A percentile compares a stretch with the other conserved stretches of the same genome.
Evolutionary conservation across 2,113 vertebrate species (phyloP).

Genomic region (Neomonachus schauinslandi): DNA sequence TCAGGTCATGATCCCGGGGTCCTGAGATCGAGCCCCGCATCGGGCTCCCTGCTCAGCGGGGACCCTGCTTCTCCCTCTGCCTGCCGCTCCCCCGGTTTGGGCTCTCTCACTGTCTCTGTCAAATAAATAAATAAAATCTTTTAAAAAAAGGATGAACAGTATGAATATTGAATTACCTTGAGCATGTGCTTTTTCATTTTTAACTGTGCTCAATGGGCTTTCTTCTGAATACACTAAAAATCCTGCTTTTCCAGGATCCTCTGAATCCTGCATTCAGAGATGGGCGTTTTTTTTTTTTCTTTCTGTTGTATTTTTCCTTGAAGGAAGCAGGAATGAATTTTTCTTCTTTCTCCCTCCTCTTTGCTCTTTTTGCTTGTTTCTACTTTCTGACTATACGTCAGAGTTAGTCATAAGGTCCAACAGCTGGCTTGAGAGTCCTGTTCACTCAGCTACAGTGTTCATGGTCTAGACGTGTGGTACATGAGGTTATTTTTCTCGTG

Average conservation of each 20-base stretch:
- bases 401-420: not conserved
- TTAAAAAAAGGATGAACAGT: not conserved
- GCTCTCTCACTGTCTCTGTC: not conserved
- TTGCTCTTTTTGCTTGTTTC: not conserved
- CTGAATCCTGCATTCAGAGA: not conserved
- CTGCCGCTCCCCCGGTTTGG: not conserved
- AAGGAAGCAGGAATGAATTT: not conserved
- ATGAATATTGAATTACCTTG: not conserved
- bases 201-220: not conserved
- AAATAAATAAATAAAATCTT: not conserved
- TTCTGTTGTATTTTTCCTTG: not conserved
- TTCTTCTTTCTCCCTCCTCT: not conserved
- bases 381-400: not conserved
- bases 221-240: not conserved
- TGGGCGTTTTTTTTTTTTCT: not conserved
- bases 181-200: not conserved
- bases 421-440: not conserved
- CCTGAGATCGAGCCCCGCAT: not conserved
- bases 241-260: not conserved
- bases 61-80: not conserved
- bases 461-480: not conserved
- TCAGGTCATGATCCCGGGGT: not conserved
- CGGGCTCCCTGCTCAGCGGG: fast-evolving
- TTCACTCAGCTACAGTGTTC: not conserved
- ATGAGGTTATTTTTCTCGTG: not conserved